Evolutionary conservation across 2,113 vertebrate genomes (phyloP), one percentile per base, ranked within the genome.

Genomic region (Emydocephalus ijimae): DNA sequence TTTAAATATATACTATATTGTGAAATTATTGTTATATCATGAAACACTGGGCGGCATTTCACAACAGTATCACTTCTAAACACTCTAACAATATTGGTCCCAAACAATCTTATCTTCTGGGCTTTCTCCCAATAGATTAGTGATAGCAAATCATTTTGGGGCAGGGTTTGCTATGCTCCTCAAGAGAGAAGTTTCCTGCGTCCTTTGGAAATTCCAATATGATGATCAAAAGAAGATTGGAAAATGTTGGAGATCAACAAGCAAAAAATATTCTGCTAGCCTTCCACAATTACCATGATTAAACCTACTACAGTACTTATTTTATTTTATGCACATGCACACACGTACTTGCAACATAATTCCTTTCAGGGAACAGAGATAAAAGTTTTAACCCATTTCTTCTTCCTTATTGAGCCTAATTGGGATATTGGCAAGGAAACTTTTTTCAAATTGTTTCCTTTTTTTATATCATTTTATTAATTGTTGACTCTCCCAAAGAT

Each of bases 401-500:
- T 91, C 87, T 90, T 48, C 43, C 34, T 54, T 69, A 64, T 61
- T 69, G 54, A 48, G 87, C 56, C 69, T 93, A 93, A 89, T 34
- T 93, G 90, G 90, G 56, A 89, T 87, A 34, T 91, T 57, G 43
- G 90, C 55, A 93, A 0, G 45, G 87, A 89, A 93, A 85, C 64
- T 59, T 2, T 85, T 69, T 93, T 90, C 54, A 85, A 61, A 81
- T 88, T 34, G 23, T 59, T 81, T 59, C 20, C 2, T 29, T 61
- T 61, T 61, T 61, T 61, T 3, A 26, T 26, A 61, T 61, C 11
- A 61, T 61, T 61, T 61, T 26, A 26, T 61, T 61, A 61, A 61
- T 61, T 26, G 59, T 61, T 61, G 59, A 61, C 59, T 26, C 59
- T 61, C 3, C 24, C 59, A 55, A 39, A 50, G 26, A 52, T 23